Base-by-base conservation (phyloP, 2,888 invertebrate genomes). In the Zaprionus obscuricornis region DNA sequence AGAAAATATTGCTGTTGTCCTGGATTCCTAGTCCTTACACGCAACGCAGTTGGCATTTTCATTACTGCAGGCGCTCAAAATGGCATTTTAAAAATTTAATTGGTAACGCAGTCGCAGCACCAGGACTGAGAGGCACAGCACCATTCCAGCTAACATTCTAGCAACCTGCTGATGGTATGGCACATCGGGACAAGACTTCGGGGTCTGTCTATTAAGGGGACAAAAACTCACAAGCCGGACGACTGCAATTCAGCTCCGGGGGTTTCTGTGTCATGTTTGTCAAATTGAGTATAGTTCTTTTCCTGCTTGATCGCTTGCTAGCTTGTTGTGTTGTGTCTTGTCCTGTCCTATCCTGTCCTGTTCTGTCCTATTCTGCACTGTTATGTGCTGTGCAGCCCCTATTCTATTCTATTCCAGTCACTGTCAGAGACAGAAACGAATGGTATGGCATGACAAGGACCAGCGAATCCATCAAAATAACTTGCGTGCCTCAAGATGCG, bases 251-350 rank as follows among this genome's bases (percentile, higher is more conserved):
- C 74, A 79, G 74, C 50, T 59, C 47, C 59, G 57, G 63, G 62
- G 42, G 56, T 82, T 82, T 79, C 74, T 74, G 79, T 82, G 78
- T 82, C 83, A 83, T 79, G 79, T 76, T 79, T 79, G 83, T 76
- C 83, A 83, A 79, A 78, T 83, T 75, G 82, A 78, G 70, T 75
- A 66, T 82, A 73, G 75, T 56, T 60, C 52, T 62, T 55, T 50
- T 49, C 58, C 67, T 46, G 63, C 54, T 49, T 39, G 37, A n/a
- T 42, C 39, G 50, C 52, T 57, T 43, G 36, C 11, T 37, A 37
- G 8, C 40, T 45, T 73, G 64, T 59, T 62, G 59, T 31, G 29
- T 29, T 29, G 22, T 17, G 29, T 24, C 6, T 11, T 11, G 31
- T 67, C 43, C 50, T 50, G 59, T 58, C 7, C 33, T 18, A n/a